Evolutionary conservation across 2,797 vertebrate genomes (phyloP), one percentile per base, ranked within the genome.

Genomic region (Amphiprion clarkii): DNA sequence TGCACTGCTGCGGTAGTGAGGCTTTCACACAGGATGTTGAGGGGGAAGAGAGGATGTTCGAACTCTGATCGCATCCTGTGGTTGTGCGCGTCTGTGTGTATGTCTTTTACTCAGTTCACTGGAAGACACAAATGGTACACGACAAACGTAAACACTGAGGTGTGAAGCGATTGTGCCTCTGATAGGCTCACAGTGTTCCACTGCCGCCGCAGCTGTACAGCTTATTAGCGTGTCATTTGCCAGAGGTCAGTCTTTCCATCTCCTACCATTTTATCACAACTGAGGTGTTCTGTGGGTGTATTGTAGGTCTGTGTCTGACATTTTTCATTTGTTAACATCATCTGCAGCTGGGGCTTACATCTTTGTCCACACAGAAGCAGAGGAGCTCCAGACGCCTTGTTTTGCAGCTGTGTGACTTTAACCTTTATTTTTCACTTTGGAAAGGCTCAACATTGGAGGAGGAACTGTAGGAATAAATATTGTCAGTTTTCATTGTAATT

Each of bases 11-110:
- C 64, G 60, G 81, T 79, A 49, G 81, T 48, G 11, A 12, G 66
- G 68, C 81, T 84, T 87, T 88, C 83, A 86, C 74, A 89, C 87
- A 90, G 92, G 93, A 94, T 90, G 91, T 80, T 82, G 86, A 87
- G 89, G 86, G 84, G 91, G 88, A 74, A 81, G 81, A 88, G 74
- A 88, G 91, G 91, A 92, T 83, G 84, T 79, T 71, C 21, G 1
- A 84, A 48, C 76, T 76, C 62, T 65, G 74, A 86, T 91, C 64
- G 11, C 87, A 88, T 91, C 89, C 91, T 89, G 88, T 84, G 86
- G 80, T 74, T 42, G 65, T 74, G 82, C 78, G 74, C 58, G 54
- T 80, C 27, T 6, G 23, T 40, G 46, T 21, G 36, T 68, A 39
- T 65, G 67, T 48, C 44, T 60, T 59, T 65, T 61, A 5, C 55